Evolutionary conservation across 2,888 invertebrate species (phyloP).

Genomic region (Vandiemenella viatica): DNA sequence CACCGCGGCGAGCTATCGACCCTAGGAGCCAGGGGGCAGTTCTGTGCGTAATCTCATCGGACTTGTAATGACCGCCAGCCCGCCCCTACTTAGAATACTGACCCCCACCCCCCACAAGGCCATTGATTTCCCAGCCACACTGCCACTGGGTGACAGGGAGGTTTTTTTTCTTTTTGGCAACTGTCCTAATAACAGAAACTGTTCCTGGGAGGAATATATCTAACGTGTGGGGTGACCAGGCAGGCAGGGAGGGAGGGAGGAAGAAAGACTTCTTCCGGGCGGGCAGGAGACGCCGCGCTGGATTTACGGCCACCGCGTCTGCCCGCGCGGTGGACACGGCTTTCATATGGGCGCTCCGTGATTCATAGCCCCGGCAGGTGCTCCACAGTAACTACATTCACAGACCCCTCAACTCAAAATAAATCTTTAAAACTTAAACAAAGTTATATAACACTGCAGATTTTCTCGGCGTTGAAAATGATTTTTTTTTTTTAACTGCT

Average conservation of each 20-base stretch:
- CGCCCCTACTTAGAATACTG: background rate
- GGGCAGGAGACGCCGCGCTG: background rate
- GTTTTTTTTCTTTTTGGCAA: slow-evolving; percentile 10
- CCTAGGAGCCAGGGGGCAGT: background rate
- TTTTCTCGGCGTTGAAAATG: no score
- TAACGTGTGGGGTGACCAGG: background rate
- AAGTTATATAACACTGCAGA: no score
- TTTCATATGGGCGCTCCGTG: no score
- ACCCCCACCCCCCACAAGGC: background rate
- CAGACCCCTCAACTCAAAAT: no score
- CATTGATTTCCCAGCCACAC: slow-evolving; percentile 3
- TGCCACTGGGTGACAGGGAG: no score
- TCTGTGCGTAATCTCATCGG: background rate
- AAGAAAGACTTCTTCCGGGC: background rate
- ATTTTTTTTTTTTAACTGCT: no score
- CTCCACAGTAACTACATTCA: no score
- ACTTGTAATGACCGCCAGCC: background rate
- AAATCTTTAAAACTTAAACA: no score
- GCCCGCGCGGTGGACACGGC: no score
- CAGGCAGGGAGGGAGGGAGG: background rate
- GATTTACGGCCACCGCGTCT: background rate
- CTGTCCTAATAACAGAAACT: slow-evolving; percentile 14
- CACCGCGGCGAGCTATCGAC: background rate
- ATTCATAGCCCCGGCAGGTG: no score
- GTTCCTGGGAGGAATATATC: slow-evolving; percentile 8